phyloP scores from a whole-genome alignment of 2,113 vertebrate genomes.

The Gulo gulo region DNA sequence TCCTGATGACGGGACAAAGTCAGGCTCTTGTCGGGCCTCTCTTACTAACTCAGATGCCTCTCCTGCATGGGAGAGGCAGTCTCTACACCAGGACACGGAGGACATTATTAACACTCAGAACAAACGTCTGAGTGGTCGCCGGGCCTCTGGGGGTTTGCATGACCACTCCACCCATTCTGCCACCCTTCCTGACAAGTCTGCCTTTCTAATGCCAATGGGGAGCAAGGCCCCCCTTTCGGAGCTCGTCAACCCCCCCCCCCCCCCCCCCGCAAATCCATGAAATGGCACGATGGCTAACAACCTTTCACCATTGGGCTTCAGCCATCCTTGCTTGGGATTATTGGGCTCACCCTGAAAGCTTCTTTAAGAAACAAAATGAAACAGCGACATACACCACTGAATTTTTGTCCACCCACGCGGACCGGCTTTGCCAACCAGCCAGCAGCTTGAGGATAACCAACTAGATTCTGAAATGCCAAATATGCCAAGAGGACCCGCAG shows the following conservation, averaged over 20 bases:
- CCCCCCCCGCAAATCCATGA: background rate
- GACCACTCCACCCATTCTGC: background rate
- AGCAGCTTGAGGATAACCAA: background rate
- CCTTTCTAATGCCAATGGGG: background rate
- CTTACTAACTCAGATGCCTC: background rate
- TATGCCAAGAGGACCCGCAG: background rate
- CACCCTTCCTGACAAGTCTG: background rate
- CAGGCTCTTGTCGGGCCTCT: background rate
- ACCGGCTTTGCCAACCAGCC: background rate
- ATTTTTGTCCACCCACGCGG: background rate
- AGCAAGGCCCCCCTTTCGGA: background rate
- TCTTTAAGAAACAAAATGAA: background rate
- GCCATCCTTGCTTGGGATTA: background rate
- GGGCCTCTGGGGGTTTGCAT: background rate
- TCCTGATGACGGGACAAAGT: background rate
- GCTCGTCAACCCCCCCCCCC: background rate
- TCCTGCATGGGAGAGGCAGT: background rate
- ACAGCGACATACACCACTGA: background rate
- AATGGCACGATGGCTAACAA: background rate
- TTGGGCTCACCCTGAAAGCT: background rate
- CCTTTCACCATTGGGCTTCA: background rate
- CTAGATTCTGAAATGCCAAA: background rate
- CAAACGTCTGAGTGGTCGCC: background rate
- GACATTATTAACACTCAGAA: background rate
- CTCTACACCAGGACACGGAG: background rate